A percentile compares a stretch with the other conserved stretches of the same genome.
phyloP scores from a whole-genome alignment of 2,797 vertebrate genomes.

The Tapirus indicus region DNA sequence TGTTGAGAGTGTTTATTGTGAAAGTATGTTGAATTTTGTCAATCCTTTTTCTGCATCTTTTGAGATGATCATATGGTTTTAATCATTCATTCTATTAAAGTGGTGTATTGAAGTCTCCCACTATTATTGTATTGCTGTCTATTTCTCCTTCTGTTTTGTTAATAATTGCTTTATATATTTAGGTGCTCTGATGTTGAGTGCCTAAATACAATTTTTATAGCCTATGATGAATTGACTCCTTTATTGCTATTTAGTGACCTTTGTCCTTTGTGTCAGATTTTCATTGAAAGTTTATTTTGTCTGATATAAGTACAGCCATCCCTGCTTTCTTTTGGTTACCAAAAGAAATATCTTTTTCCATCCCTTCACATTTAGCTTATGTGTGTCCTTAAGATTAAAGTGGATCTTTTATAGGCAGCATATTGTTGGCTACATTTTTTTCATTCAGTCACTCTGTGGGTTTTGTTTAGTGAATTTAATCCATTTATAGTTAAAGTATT shows the following conservation, averaged over 20 bases:
- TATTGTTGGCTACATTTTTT: not conserved
- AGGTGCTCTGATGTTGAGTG: not conserved
- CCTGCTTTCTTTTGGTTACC: not conserved
- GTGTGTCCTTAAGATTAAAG: not conserved
- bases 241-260: not conserved
- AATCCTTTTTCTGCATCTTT: not conserved
- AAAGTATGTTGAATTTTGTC: not conserved
- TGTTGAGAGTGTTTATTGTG: not conserved
- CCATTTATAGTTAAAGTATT: not conserved
- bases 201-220: not conserved
- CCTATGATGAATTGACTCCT: not conserved
- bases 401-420: not conserved
- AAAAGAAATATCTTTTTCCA: not conserved
- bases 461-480: not conserved
- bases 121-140: not conserved
- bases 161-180: not conserved
- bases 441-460: not conserved
- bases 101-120: not conserved
- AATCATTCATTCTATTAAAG: not conserved
- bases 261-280: not conserved
- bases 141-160: not conserved
- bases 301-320: not conserved
- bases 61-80: not conserved
- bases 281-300: not conserved
- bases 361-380: not conserved